Evolutionary conservation across 2,113 vertebrate genomes (phyloP).

Genomic region (Pseudonaja textilis): DNA sequence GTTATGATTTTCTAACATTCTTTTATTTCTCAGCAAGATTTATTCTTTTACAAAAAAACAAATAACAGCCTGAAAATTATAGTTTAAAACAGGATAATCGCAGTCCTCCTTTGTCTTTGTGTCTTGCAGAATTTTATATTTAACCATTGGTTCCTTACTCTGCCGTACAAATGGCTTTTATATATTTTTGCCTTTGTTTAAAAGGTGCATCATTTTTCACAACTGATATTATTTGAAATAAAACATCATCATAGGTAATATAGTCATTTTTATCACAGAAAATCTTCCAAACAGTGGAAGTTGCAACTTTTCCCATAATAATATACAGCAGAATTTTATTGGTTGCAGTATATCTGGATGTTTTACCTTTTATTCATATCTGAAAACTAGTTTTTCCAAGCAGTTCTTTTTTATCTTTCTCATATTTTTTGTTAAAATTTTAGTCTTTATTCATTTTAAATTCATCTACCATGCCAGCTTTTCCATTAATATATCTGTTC

Average conservation of each 20-base stretch:
- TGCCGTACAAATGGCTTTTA: not conserved
- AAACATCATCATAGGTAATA: not conserved
- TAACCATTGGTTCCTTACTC: not conserved
- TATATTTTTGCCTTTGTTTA: not conserved
- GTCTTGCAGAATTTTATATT: not conserved
- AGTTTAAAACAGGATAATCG: not conserved
- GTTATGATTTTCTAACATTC: not conserved
- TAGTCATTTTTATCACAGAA: not conserved
- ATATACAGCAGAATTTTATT: not conserved
- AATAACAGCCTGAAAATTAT: not conserved
- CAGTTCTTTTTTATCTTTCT: not conserved
- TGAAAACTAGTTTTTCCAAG: not conserved
- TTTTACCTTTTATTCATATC: not conserved
- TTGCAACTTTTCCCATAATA: not conserved
- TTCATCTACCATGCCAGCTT: not conserved
- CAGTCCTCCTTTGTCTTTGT: not conserved
- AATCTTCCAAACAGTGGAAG: not conserved
- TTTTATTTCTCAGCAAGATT: not conserved
- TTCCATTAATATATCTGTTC: not conserved
- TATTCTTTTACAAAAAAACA: not conserved
- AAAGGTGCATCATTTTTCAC: not conserved
- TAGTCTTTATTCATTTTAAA: not conserved
- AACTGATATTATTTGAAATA: not conserved
- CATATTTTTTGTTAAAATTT: not conserved
- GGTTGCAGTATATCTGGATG: not conserved